Evolutionary conservation across 1,140 invertebrate species (phyloP), one percentile per base, ranked within the genome.

Genomic region (Drosophila hydei): DNA sequence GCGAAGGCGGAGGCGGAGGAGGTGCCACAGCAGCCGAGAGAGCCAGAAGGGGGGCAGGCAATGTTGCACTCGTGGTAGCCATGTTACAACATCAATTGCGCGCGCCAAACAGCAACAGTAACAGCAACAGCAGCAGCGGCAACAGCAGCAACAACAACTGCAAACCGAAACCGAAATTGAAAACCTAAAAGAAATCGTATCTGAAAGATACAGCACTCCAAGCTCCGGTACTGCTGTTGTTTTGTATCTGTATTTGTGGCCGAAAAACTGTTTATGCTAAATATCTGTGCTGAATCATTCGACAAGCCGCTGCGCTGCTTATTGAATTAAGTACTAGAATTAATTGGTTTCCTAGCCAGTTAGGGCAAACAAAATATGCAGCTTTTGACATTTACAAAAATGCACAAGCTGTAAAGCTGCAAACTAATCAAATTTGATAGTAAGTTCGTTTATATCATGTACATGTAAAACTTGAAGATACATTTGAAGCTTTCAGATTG

Each of bases 51-150:
- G 19, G 58, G 68, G 65, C 64, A 36, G 47, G 59, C 61, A 42
- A 77, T 87, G 81, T 77, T 87, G 81, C 80, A 85, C 81, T 85
- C 81, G 70, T 85, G 81, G 80, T 85, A 85, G 80, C 80, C 74
- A 85, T 85, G 80, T 85, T 85, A 85, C 80, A 85, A 85, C 80
- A 85, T 85, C 80, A 85, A 85, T 85, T 85, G 80, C 80, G 81
- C 81, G 80, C 80, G 81, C 77, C 81, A 85, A 84, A 80, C 81
- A 77, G 19, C 75, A 84, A 52, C 45, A 81, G 36, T 73, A 75
- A 38, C 64, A 72, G 21, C 65, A 69, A 9, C 69, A 72, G 7
- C 75, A 68, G 25, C 62, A 56, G 43, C 23, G 47, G 2, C 42
- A 75, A 43, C 78, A 76, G 7, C 77, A 62, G 48, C 38, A 63